Evolutionary conservation across 1,140 invertebrate genomes (phyloP), one percentile per base, ranked within the genome.

Genomic region (Laodelphax striatellus): DNA sequence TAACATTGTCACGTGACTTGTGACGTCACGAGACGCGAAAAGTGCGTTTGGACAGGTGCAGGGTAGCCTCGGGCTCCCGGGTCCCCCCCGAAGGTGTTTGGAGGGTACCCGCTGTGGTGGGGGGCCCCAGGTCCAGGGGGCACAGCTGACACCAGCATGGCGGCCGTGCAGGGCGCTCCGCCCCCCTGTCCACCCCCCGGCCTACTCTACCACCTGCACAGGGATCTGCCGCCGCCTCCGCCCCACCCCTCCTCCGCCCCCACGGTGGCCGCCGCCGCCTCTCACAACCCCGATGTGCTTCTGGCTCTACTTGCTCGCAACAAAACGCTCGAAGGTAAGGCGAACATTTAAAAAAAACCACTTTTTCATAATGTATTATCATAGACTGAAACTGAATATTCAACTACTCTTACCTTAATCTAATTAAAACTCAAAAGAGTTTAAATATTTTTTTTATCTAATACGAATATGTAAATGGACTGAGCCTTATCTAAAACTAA

Each of bases 261-360:
- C 77, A 5, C 62, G 78, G 79, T 76, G 77, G 22, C 73, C 77
- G 57, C 77, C 76, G 34, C 70, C 70, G 52, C 60, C 67, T 11
- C 62, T 11, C 65, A 64, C 42, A 86, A 85, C 72, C 83, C 89
- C n/a, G 89, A 92, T 69, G 85, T 92, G 52, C 77, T 92, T 24
- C 76, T 90, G 4, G 88, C 89, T 1, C 77, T 92, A 21, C 77
- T 92, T 43, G 87, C 88, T 16, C 82, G 89, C 69, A 93, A 92
- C 74, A 90, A 92, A 73, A 85, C 85, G 62, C 77, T 92, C 10
- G 88, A 92, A 90, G 90, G 90, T 92, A 78, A 75, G 77, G 69
- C 52, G 28, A 38, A 38, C 5, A 38, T 38, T 38, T 38, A 5
- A 38, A 38, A 5, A 38, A 31, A 31, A 31, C 4, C 28, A n/a